Percentiles rank a stretch among this genome's conserved stretches.
These are phyloP conservation scores for human (Homo sapiens) DNA, from an alignment of 2,113 vertebrate species.

Conservation along the genomic window GRCh38 chr18:11707501-11708000, in stretches of 20 bases:
- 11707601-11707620: not conserved
- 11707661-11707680: not conserved
- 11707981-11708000: not conserved
- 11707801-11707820: not conserved
- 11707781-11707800: not conserved
- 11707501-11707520: not conserved
- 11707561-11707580: not conserved
- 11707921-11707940: not conserved
- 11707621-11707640: not conserved
- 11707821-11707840: no score
- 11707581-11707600: not conserved
- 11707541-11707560: not conserved
- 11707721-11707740: not conserved
- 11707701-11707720: not conserved
- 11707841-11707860: no score
- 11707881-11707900: not conserved
- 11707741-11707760: not conserved
- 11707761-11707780: not conserved
- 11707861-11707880: not conserved
- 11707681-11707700: not conserved
- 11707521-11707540: not conserved
- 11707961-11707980: not conserved
- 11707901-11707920: not conserved
- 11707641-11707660: not conserved
- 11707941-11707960: not conserved